Evolutionary conservation across 2,888 invertebrate genomes (phyloP).

Genomic region (Apeira syringaria): DNA sequence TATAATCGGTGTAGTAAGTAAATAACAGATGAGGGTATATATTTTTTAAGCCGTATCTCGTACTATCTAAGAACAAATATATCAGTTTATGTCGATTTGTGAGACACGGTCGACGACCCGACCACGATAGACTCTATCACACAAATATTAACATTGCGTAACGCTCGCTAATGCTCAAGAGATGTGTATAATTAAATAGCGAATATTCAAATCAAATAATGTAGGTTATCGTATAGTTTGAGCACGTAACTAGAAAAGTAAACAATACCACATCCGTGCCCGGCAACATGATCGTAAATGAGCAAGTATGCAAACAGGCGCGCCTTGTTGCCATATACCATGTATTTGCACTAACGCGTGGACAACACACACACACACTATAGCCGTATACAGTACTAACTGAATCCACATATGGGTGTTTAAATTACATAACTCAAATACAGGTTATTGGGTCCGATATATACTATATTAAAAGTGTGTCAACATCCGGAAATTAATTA

Average conservation of each 20-base stretch:
- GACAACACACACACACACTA: slow-evolving; percentile 42
- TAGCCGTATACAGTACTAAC: slow-evolving; percentile 44
- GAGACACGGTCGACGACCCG: slow-evolving; percentile 52
- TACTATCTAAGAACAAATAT: too few relatives aligned
- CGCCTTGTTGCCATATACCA: slow-evolving; percentile 57
- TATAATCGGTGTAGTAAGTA: too few relatives aligned
- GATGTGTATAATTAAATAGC: slow-evolving; percentile 18
- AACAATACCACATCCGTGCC: slow-evolving; percentile 54
- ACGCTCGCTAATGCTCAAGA: slow-evolving; percentile 25
- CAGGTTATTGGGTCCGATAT: slow-evolving; percentile 54
- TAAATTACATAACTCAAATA: slow-evolving; percentile 70
- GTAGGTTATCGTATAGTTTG: slow-evolving; percentile 36
- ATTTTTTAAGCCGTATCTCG: too few relatives aligned
- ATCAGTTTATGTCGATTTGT: too few relatives aligned
- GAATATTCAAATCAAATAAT: slow-evolving; percentile 30
- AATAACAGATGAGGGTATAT: too few relatives aligned
- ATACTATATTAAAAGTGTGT: slow-evolving; percentile 38
- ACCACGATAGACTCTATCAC: slow-evolving; percentile 31
- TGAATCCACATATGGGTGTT: slow-evolving; percentile 56
- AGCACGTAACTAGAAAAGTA: slow-evolving; percentile 48
- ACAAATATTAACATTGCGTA: slow-evolving; percentile 34
- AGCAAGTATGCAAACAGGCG: slow-evolving; percentile 59
- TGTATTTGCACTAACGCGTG: slow-evolving; percentile 42
- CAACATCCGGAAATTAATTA: slow-evolving; percentile 51
- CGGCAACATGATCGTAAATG: slow-evolving; percentile 58